These are phyloP conservation scores for Lamprotornis superbus DNA, from an alignment of 2,113 vertebrate genomes.

Conservation along the genomic window DNA sequence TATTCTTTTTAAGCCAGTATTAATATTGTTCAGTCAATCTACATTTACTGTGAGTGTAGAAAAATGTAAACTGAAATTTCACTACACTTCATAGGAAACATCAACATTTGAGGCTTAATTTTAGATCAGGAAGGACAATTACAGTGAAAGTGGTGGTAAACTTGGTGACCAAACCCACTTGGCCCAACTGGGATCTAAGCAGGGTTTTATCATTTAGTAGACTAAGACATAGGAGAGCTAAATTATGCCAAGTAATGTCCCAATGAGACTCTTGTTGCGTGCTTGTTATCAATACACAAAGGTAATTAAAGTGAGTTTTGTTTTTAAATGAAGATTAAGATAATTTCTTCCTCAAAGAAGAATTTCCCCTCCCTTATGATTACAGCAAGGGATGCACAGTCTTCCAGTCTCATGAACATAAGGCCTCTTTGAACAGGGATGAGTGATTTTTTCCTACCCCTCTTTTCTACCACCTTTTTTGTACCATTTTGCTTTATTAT, in stretches of 20 bases:
- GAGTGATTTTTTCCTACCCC: background rate
- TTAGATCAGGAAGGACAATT: background rate
- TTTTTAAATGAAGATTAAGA: background rate
- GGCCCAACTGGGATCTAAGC: background rate
- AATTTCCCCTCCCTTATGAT: background rate
- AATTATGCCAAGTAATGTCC: background rate
- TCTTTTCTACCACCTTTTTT: background rate
- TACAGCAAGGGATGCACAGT: background rate
- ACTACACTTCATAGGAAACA: background rate
- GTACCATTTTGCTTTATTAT: background rate
- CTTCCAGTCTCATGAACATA: background rate
- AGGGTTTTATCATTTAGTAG: background rate
- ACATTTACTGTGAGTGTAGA: background rate
- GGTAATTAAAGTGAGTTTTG: background rate
- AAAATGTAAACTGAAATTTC: background rate
- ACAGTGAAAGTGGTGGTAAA: background rate
- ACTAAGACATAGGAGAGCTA: background rate
- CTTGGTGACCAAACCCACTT: background rate
- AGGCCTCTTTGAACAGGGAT: background rate
- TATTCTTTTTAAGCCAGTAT: background rate
- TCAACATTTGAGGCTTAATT: background rate
- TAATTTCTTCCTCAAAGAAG: background rate
- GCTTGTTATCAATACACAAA: background rate
- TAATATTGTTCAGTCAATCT: background rate
- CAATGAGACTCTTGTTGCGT: background rate